Percentiles rank a stretch among this genome's conserved stretches.
phyloP scores from a whole-genome alignment of 2,113 vertebrate genomes.

The Columbina picui region DNA sequence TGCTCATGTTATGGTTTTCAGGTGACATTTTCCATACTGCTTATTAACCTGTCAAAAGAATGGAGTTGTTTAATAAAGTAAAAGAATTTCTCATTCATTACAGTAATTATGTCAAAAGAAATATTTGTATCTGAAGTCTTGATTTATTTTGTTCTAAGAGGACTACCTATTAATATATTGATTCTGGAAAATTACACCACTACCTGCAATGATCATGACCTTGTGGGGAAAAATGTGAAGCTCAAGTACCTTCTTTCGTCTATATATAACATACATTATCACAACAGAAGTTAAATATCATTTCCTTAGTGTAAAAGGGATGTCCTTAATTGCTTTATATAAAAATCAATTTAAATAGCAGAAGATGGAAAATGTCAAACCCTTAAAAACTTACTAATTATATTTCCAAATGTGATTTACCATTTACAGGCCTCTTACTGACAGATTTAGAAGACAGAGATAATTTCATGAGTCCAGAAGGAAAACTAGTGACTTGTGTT shows the following conservation, averaged over 20 bases:
- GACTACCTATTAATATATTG: not conserved
- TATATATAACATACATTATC: slow-evolving; percentile 34
- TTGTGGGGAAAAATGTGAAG: not conserved
- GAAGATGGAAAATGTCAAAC: slow-evolving; percentile 51
- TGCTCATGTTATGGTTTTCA: not conserved
- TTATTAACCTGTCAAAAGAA: slow-evolving; percentile 15
- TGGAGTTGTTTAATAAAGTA: not conserved
- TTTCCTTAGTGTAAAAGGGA: slow-evolving; percentile 59
- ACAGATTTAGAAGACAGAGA: slow-evolving; percentile 41
- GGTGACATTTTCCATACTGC: not conserved
- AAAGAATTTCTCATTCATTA: slow-evolving; percentile 5
- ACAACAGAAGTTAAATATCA: slow-evolving; percentile 57
- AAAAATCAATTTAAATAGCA: slow-evolving; percentile 54
- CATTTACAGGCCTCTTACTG: slow-evolving; percentile 44
- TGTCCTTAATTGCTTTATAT: slow-evolving; percentile 53
- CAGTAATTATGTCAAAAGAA: slow-evolving; percentile 7
- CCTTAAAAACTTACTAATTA: slow-evolving; percentile 57
- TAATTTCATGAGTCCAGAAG: not conserved
- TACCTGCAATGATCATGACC: not conserved
- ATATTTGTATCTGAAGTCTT: not conserved
- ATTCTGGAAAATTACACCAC: not conserved
- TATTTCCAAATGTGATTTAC: slow-evolving; percentile 40
- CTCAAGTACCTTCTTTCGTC: slow-evolving; percentile 1
- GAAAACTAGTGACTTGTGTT: not conserved
- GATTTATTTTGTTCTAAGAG: slow-evolving; percentile 1